A percentile compares a stretch with the other conserved stretches of the same genome.
Evolutionary conservation across 2,797 vertebrate genomes (phyloP).

Genomic region (Bradypus variegatus): DNA sequence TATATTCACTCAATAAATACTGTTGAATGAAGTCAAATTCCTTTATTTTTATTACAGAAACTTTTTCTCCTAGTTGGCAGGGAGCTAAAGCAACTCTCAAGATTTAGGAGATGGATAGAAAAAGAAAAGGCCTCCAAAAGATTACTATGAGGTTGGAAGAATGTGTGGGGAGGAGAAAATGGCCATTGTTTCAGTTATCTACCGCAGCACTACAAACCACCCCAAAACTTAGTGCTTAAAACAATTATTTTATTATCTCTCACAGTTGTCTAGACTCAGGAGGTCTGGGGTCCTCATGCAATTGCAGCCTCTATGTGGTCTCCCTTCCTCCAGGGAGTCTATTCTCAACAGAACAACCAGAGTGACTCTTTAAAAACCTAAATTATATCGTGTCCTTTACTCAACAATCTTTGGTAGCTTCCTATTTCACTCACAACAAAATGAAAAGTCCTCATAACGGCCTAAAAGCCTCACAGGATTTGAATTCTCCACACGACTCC

Average conservation of each 20-base stretch:
- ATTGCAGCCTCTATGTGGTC: neutral
- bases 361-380: neutral
- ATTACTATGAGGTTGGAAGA: neutral
- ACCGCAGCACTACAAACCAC: neutral
- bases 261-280: neutral
- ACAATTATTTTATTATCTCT: conserved; percentile 2
- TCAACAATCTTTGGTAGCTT: neutral
- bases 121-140: neutral
- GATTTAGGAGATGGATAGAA: neutral
- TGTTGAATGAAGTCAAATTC: neutral
- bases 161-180: neutral
- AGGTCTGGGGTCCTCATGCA: neutral
- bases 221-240: neutral
- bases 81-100: neutral
- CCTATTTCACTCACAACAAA: neutral
- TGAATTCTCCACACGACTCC: neutral
- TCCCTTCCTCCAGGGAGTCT: neutral
- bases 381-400: neutral
- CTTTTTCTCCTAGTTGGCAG: neutral
- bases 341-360: neutral
- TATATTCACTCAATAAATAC: neutral
- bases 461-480: neutral
- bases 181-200: neutral
- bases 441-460: neutral
- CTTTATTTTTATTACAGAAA: conserved; percentile 33